These are phyloP conservation scores for Callithrix jacchus DNA, from an alignment of 2,113 vertebrate genomes.

Conservation along the genomic window DNA sequence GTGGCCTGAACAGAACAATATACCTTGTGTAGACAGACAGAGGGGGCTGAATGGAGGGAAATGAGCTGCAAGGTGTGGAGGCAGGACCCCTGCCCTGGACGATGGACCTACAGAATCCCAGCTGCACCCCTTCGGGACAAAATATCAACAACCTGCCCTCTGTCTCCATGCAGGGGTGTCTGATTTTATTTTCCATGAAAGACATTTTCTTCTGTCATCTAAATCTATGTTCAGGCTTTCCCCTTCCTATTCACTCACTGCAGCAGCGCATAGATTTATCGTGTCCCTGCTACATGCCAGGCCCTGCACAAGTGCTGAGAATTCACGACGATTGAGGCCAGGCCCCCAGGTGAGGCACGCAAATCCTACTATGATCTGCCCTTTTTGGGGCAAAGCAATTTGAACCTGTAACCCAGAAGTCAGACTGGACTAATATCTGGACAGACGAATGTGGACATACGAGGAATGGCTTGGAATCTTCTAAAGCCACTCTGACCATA, in stretches of 20 bases:
- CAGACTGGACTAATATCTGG: not conserved
- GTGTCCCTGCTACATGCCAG: rapidly evolving
- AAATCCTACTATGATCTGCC: too few relatives aligned
- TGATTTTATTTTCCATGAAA: not conserved
- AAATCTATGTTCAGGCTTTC: not conserved
- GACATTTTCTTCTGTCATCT: too few relatives aligned
- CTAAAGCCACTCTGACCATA: not conserved
- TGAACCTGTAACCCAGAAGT: not conserved
- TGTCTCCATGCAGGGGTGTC: rapidly evolving
- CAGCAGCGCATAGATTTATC: rapidly evolving
- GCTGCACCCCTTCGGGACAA: not conserved
- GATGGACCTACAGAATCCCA: too few relatives aligned
- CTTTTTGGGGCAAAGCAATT: rapidly evolving
- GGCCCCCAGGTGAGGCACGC: too few relatives aligned
- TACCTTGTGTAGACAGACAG: not conserved
- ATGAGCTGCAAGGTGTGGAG: rapidly evolving
- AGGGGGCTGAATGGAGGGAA: not conserved
- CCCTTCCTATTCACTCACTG: rapidly evolving
- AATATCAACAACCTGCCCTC: not conserved
- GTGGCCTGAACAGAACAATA: rapidly evolving
- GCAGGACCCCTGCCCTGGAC: too few relatives aligned
- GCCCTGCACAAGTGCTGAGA: rapidly evolving
- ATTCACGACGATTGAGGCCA: rapidly evolving
- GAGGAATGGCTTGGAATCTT: not conserved
- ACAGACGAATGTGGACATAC: rapidly evolving